Evolutionary conservation across 2,113 vertebrate genomes (phyloP).

Genomic region (Carettochelys insculpta): DNA sequence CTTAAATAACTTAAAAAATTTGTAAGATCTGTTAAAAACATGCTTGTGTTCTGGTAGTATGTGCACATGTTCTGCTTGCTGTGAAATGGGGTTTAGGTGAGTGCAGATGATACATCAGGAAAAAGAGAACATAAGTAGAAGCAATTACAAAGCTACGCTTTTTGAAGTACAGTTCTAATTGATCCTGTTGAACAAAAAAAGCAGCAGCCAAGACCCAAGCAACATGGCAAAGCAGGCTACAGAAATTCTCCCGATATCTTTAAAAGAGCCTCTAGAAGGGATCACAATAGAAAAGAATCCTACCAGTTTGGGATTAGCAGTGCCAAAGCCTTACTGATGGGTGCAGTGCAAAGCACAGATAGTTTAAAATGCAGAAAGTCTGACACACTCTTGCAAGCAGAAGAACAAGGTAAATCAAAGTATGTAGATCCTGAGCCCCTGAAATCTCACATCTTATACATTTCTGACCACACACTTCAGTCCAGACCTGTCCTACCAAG

Average conservation of each 20-base stretch:
- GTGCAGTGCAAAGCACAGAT: not conserved
- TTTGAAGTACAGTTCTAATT: not conserved
- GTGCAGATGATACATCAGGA: not conserved
- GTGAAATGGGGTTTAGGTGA: not conserved
- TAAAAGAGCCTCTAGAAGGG: not conserved
- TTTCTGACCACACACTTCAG: not conserved
- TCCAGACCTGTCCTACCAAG: not conserved
- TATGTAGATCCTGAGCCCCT: not conserved
- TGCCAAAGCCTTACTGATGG: not conserved
- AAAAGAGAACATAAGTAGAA: not conserved
- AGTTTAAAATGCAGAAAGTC: not conserved
- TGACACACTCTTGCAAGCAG: no score
- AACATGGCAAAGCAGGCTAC: not conserved
- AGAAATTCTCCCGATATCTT: not conserved
- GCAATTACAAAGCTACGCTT: accelerated
- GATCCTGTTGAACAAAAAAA: not conserved
- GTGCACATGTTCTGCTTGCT: not conserved
- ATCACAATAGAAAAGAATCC: accelerated
- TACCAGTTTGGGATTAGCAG: not conserved
- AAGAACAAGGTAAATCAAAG: not conserved
- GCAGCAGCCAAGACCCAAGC: not conserved
- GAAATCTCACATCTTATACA: not conserved
- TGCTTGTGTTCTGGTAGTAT: not conserved
- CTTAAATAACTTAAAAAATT: not conserved
- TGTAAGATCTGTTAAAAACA: not conserved